These are phyloP conservation scores for Rousettus madagascariensis DNA, from an alignment of 2,797 vertebrate genomes.

Conservation along the genomic window DNA sequence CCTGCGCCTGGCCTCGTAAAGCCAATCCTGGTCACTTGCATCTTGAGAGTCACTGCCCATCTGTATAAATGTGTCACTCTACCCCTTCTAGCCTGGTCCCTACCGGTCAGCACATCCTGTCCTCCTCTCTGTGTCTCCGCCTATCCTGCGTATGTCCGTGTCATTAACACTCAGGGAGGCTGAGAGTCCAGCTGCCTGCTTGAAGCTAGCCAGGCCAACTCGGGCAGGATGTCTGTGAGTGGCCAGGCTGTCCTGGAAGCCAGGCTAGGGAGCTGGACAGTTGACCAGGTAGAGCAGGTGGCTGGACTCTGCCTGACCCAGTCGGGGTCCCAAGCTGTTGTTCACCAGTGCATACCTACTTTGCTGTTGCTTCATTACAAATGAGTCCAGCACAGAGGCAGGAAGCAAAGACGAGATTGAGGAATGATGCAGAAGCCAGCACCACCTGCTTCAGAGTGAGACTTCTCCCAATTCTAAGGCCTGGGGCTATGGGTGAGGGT, in stretches of 20 bases:
- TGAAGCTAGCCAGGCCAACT: background rate
- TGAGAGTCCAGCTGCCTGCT: background rate
- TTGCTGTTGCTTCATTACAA: constrained; percentile 31
- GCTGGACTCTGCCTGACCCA: background rate
- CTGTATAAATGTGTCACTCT: background rate
- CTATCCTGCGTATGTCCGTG: background rate
- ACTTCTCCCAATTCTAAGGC: background rate
- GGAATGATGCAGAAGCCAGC: background rate
- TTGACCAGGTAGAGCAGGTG: constrained; percentile 25
- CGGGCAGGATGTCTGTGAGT: background rate
- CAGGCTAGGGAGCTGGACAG: background rate
- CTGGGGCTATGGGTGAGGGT: background rate
- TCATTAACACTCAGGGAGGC: background rate
- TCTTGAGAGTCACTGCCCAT: background rate
- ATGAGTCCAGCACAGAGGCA: background rate
- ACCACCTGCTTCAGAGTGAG: background rate
- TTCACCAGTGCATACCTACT: background rate
- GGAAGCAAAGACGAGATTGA: background rate
- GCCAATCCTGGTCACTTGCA: background rate
- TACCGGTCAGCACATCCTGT: background rate
- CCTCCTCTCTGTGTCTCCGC: background rate
- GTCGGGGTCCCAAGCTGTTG: background rate
- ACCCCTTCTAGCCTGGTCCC: background rate
- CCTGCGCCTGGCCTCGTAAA: background rate
- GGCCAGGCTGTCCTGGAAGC: background rate